Base-by-base conservation (phyloP, 2,888 invertebrate genomes). In the Pachymerium ferrugineum region DNA sequence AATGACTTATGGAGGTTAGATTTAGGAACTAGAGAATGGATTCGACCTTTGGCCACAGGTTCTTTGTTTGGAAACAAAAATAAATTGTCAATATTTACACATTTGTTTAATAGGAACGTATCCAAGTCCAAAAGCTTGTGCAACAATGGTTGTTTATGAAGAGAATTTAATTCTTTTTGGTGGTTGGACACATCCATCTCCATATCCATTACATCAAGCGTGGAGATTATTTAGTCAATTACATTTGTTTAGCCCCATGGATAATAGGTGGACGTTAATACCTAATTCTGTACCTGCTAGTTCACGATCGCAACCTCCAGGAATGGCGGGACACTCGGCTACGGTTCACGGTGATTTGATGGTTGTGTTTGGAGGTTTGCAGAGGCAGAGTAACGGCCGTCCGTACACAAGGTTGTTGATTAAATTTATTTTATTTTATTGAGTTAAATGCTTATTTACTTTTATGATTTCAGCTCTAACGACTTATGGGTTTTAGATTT, bases 1-100 rank as follows among this genome's bases (percentile, higher is more conserved):
- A 97, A 98, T 85, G 97, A 98, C 85, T 85, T 98, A 33, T 97
- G 97, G 97, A 87, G 89, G 77, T 89, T 97, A 82, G 94, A 97
- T 85, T 86, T 97, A 76, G 91, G 91, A 0, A 89, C 87, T 69
- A 86, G 94, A 79, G 87, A 89, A 78, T 97, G 97, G 97, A 87
- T 91, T 22, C 86, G 94, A 77, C 91, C 92, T 0, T 83, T 92
- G 67, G 90, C 93, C 3, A 90, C 73, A 33, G 76, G 76, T 76
- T 68, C 29, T 4, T 31, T 1, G 3, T 33, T 35, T 22, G 1
- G 22, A 12, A 0, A n/a, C 19, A 5, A 16, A 14, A 16, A 25
- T 3, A 10, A 14, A 12, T 42, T 30, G 25, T 69, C 30, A 10
- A 62, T 25, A 25, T 62, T 28, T 28, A 28, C 0, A 2, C 6